phyloP scores from a whole-genome alignment of 2,113 vertebrate species.

The Caranx melampygus region DNA sequence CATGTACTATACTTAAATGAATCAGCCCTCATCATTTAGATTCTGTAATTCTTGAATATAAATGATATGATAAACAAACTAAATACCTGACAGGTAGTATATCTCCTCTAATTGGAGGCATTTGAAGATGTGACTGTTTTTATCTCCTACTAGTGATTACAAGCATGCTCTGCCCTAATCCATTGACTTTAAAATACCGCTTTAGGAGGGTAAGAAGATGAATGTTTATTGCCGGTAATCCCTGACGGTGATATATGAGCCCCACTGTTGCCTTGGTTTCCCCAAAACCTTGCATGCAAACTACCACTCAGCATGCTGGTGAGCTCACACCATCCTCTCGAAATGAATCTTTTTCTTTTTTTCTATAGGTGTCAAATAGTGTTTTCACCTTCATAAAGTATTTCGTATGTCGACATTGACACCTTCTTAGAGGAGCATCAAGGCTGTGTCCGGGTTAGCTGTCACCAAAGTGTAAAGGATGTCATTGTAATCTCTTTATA shows the following conservation, averaged over 20 bases:
- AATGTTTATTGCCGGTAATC: slow-evolving; percentile 91
- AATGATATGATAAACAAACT: slow-evolving; percentile 58
- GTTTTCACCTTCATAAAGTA: slow-evolving; percentile 79
- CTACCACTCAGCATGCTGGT: slow-evolving; percentile 67
- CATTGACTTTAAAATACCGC: slow-evolving; percentile 81
- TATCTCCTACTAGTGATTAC: slow-evolving; percentile 81
- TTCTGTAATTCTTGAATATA: slow-evolving; percentile 35
- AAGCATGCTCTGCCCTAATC: slow-evolving; percentile 82
- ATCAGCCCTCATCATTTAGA: slow-evolving; percentile 32
- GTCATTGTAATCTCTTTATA: slow-evolving; percentile 71
- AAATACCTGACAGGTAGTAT: slow-evolving; percentile 58
- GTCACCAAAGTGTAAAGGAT: slow-evolving; percentile 73
- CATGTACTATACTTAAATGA: not conserved
- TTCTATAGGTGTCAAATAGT: slow-evolving; percentile 52
- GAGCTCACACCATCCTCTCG: slow-evolving; percentile 80
- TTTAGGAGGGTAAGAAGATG: slow-evolving; percentile 87
- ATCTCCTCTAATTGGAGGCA: slow-evolving; percentile 77
- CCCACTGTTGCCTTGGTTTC: slow-evolving; percentile 73
- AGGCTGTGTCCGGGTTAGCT: slow-evolving; percentile 81
- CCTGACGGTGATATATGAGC: slow-evolving; percentile 86
- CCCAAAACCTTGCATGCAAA: slow-evolving; percentile 73
- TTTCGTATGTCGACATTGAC: slow-evolving; percentile 66
- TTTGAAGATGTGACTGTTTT: slow-evolving; percentile 76
- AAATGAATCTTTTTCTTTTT: slow-evolving; percentile 27
- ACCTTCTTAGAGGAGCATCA: slow-evolving; percentile 74